Conservation (phyloP, 1,140 invertebrate species). For the Caligus rogercresseyi region DNA sequence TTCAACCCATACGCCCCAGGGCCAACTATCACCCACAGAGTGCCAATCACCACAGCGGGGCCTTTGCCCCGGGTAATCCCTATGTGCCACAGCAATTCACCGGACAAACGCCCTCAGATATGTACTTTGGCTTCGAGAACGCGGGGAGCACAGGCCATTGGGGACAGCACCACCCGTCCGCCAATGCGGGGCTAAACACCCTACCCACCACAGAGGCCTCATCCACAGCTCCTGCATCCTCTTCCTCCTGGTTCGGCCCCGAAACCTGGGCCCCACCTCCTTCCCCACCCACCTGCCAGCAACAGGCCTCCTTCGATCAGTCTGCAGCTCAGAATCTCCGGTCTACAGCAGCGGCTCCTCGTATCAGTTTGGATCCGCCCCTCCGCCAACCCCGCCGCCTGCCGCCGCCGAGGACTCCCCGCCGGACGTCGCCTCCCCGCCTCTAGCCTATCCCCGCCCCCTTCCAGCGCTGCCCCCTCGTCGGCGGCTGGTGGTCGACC, state of each 20-base stretch:
- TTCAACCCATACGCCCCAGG: not conserved
- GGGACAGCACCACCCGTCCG: not conserved
- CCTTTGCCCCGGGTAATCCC: not conserved
- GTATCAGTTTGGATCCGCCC: no score
- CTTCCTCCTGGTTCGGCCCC: no score
- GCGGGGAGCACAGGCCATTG: no score
- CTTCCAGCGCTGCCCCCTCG: not conserved
- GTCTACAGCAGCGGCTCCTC: not conserved
- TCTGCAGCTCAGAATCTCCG: not conserved
- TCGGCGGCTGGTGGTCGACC: conserved; percentile 31
- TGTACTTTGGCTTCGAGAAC: no score
- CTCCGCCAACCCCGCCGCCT: not conserved
- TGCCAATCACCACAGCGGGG: not conserved
- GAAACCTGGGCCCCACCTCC: no score
- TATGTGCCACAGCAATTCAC: not conserved
- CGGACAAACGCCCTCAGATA: not conserved
- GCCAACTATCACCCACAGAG: not conserved
- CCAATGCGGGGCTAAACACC: no score
- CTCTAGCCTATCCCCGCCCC: not conserved
- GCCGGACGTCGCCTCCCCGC: not conserved
- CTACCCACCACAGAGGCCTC: no score
- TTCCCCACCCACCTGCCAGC: not conserved
- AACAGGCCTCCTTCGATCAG: not conserved
- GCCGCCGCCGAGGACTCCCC: not conserved
- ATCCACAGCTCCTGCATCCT: no score